Percentiles rank a stretch among this genome's conserved stretches.
Evolutionary conservation across 2,113 vertebrate species (phyloP).

Genomic region (Triplophysa tibetana): DNA sequence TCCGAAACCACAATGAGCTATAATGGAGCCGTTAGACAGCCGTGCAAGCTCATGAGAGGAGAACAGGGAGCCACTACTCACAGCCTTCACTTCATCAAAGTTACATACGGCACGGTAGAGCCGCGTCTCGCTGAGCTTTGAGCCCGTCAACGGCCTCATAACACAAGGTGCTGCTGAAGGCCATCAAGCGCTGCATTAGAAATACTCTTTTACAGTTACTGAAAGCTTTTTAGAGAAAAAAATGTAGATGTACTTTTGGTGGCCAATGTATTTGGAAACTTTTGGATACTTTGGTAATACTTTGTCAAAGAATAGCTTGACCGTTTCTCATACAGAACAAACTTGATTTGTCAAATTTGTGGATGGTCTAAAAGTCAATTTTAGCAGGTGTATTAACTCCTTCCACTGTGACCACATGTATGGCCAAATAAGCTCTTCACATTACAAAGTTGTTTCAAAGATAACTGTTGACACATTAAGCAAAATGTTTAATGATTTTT

Average conservation of each 20-base stretch:
- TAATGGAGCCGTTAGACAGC: slow-evolving; percentile 43
- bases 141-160: slow-evolving; percentile 23
- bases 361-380: too few species aligned
- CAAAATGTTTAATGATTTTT: too few species aligned
- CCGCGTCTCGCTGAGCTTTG: background rate
- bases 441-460: too few species aligned
- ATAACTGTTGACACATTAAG: too few species aligned
- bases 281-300: background rate
- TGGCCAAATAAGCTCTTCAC: too few species aligned
- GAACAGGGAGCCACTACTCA: slow-evolving; percentile 21
- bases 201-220: background rate
- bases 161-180: slow-evolving; percentile 31
- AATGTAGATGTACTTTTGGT: background rate
- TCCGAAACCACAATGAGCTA: slow-evolving; percentile 40
- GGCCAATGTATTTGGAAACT: too few species aligned
- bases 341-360: too few species aligned
- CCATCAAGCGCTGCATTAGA: background rate
- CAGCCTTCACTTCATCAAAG: slow-evolving; percentile 36
- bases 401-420: too few species aligned
- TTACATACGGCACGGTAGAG: slow-evolving; percentile 29
- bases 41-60: slow-evolving; percentile 19
- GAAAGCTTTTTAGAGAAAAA: background rate
- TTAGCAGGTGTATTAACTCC: too few species aligned
- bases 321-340: too few species aligned
- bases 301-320: background rate